Conservation (phyloP, 2,888 invertebrate genomes). For the Protophormia terraenovae region DNA sequence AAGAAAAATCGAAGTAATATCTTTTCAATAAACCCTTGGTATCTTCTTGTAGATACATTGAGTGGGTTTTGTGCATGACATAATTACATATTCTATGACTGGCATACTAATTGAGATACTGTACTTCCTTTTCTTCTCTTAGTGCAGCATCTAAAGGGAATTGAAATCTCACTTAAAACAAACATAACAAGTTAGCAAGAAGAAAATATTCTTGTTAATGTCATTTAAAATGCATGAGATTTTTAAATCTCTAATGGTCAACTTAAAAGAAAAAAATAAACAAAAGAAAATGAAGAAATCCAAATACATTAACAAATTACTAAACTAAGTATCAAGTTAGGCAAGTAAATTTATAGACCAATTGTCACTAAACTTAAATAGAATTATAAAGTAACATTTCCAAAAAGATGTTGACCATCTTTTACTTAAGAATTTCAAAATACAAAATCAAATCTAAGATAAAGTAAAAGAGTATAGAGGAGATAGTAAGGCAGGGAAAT, state of each 20-base stretch:
- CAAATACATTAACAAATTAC: conserved; percentile 37
- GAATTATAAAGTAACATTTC: too few species aligned
- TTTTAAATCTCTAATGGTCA: not conserved
- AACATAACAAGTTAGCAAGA: not conserved
- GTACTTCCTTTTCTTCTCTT: not conserved
- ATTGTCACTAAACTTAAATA: not conserved
- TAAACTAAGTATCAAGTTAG: conserved; percentile 28
- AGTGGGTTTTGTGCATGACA: not conserved
- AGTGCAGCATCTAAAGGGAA: not conserved
- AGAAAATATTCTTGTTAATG: not conserved
- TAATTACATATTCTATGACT: conserved; percentile 25
- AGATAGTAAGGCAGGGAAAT: not conserved
- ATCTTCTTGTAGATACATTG: not conserved
- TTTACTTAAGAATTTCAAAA: not conserved
- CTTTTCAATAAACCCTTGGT: not conserved
- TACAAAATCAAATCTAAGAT: not conserved
- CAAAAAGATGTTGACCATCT: not conserved
- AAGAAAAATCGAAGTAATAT: not conserved
- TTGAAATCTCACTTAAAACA: not conserved
- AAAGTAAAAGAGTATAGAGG: not conserved
- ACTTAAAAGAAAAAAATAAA: not conserved
- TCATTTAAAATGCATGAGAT: not conserved
- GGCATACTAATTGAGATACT: conserved; percentile 54
- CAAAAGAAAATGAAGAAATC: not conserved
- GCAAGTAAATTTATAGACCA: conserved; percentile 49